Conservation (phyloP, 1,140 invertebrate genomes). For the Trichoplusia ni region DNA sequence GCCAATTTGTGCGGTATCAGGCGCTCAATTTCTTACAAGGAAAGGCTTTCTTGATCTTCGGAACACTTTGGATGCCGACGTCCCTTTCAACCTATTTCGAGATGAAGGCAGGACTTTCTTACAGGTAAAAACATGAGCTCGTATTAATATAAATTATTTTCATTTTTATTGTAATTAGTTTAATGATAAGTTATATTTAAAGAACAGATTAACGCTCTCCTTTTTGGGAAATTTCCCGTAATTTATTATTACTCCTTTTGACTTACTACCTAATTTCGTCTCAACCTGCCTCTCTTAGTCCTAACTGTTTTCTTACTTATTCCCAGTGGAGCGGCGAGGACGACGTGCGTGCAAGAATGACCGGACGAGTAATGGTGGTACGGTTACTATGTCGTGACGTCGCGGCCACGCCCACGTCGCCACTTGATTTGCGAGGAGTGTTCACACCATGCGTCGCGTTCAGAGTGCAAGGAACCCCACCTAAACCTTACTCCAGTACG, state of each 20-base stretch:
- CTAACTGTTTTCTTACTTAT: no score
- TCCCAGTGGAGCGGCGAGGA: conserved; percentile 91
- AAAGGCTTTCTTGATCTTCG: conserved; percentile 89
- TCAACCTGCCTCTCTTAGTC: no score
- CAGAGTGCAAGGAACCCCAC: conserved; percentile 90
- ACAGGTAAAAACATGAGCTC: conserved; percentile 80
- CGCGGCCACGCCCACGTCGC: conserved; percentile 77
- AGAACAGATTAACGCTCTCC: no score
- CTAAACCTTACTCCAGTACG: conserved; percentile 85
- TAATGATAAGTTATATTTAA: no score
- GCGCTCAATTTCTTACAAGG: conserved; percentile 89
- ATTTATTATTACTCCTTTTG: no score
- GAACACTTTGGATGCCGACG: conserved; percentile 88
- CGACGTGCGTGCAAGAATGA: conserved; percentile 86
- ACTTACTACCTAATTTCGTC: no score
- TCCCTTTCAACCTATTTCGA: conserved; percentile 89
- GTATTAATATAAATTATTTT: background rate
- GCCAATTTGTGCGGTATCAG: conserved; percentile 93
- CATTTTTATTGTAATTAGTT: no score
- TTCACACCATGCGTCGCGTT: conserved; percentile 93
- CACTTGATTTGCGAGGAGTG: conserved; percentile 79
- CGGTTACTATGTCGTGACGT: conserved; percentile 90
- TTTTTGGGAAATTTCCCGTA: no score
- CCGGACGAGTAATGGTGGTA: conserved; percentile 90
- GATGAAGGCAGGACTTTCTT: conserved; percentile 91